Evolutionary conservation across 1,140 invertebrate species (phyloP).

Genomic region (Marisa cornuarietis): DNA sequence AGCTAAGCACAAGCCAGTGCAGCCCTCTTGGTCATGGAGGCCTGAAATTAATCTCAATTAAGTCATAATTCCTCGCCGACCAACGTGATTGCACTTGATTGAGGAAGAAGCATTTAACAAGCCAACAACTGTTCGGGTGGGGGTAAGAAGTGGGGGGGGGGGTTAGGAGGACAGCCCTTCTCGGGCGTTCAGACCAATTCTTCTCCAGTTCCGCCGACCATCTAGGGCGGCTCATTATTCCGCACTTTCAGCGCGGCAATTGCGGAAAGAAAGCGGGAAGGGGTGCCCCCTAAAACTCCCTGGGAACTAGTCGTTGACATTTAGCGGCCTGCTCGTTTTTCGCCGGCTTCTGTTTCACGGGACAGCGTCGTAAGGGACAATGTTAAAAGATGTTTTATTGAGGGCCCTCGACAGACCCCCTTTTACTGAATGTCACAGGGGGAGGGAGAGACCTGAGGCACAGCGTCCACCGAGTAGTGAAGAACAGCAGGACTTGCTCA

Average conservation of each 20-base stretch:
- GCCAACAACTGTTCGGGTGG: neutral
- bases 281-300: conserved; percentile 6
- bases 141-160: neutral
- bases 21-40: neutral
- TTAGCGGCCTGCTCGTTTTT: too few species aligned
- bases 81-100: conserved; percentile 25
- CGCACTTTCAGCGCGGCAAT: conserved; percentile 1
- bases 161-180: neutral
- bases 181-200: neutral
- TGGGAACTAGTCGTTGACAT: conserved; percentile 9
- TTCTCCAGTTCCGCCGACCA: neutral
- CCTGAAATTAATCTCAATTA: conserved; percentile 28
- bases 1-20: too few species aligned
- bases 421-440: too few species aligned
- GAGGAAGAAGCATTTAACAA: conserved; percentile 19
- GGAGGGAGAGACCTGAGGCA: too few species aligned
- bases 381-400: too few species aligned
- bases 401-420: too few species aligned
- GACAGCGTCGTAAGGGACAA: too few species aligned
- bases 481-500: too few species aligned
- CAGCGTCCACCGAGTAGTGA: too few species aligned
- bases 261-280: conserved; percentile 3
- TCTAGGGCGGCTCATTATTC: conserved; percentile 2
- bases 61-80: conserved; percentile 17
- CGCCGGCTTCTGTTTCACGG: too few species aligned